These are phyloP conservation scores for Orchesella flavescens DNA, from an alignment of 2,888 invertebrate genomes.

Conservation along the genomic window DNA sequence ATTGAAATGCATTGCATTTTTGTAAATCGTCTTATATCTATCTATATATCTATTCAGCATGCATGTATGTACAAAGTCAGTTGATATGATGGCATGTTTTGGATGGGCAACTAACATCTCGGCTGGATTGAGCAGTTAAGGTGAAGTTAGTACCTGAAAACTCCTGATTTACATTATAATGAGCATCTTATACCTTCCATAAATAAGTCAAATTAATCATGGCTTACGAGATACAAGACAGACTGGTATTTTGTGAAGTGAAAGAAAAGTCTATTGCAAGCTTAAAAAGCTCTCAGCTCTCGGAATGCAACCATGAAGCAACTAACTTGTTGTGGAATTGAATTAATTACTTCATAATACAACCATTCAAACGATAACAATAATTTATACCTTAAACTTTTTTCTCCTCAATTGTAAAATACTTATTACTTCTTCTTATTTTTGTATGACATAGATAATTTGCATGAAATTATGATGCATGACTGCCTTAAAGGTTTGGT, in stretches of 20 bases:
- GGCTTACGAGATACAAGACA: background rate
- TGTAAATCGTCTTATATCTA: background rate
- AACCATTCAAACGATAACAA: conserved; percentile 2
- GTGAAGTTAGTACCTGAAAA: conserved; percentile 26
- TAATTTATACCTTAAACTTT: background rate
- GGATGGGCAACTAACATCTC: background rate
- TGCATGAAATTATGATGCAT: too few relatives aligned
- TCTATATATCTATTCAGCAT: too few relatives aligned
- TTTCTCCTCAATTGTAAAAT: background rate
- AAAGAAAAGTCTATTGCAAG: too few relatives aligned
- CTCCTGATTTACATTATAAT: conserved; percentile 37
- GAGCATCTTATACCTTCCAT: conserved; percentile 24
- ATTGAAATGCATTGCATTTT: background rate
- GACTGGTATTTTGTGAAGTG: background rate
- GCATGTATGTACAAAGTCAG: background rate
- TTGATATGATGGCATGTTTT: background rate
- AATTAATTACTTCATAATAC: conserved; percentile 48
- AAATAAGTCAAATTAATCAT: conserved; percentile 39
- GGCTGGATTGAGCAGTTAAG: conserved; percentile 21
- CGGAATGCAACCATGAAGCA: too few relatives aligned
- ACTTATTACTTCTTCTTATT: background rate
- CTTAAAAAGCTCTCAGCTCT: too few relatives aligned
- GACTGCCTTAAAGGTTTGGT: background rate
- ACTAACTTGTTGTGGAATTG: conserved; percentile 27
- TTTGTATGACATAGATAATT: too few relatives aligned